Conservation (phyloP, 2,888 invertebrate species). For the Mylabris sibirica region DNA sequence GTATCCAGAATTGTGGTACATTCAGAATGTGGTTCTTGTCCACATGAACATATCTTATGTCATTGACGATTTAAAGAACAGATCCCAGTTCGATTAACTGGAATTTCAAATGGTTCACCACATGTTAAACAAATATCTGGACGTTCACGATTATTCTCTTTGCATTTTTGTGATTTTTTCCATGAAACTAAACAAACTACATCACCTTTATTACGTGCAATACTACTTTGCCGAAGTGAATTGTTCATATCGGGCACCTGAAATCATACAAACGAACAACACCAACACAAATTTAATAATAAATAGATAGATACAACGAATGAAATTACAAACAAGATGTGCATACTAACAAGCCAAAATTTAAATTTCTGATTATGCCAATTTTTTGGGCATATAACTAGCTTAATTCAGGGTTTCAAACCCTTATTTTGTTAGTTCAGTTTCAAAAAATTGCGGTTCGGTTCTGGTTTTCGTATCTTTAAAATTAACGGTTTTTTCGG, state of each 20-base stretch:
- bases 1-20: constrained; percentile 34
- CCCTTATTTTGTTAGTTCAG: too few species aligned
- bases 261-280: constrained; percentile 18
- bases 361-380: not conserved
- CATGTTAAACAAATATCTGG: constrained; percentile 52
- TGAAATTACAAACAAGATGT: constrained; percentile 24
- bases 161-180: constrained; percentile 45
- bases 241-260: constrained; percentile 38
- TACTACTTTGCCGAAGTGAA: constrained; percentile 40
- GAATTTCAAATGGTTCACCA: constrained; percentile 50
- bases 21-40: constrained; percentile 32
- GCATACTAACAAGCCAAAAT: not conserved
- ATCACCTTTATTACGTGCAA: constrained; percentile 42
- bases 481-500: too few species aligned
- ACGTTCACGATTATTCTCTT: constrained; percentile 28
- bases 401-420: too few species aligned
- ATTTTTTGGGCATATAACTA: too few species aligned
- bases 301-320: too few species aligned
- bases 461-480: too few species aligned
- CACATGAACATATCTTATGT: constrained; percentile 38
- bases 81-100: constrained; percentile 31
- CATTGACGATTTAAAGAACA: constrained; percentile 36
- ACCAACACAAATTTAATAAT: not conserved
- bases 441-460: too few species aligned
- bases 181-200: constrained; percentile 54